Evolutionary conservation across 2,797 vertebrate genomes (phyloP).

Genomic region (Hemitrygon akajei): DNA sequence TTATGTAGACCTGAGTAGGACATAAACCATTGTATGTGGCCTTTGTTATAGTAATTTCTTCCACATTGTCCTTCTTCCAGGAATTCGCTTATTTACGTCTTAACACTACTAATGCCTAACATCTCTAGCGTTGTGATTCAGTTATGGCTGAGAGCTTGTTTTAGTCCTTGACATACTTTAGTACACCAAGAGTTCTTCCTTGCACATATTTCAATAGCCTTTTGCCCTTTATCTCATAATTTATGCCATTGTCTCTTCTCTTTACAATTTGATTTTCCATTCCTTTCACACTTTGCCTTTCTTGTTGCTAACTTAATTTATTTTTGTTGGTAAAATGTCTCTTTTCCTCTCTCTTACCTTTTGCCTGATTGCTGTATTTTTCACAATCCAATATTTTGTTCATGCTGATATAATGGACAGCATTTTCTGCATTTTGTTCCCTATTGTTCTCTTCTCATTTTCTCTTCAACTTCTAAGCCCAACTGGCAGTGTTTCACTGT

Average conservation of each 20-base stretch:
- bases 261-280: neutral
- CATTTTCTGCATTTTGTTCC: neutral
- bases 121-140: too few relatives aligned
- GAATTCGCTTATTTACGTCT: too few relatives aligned
- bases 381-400: neutral
- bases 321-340: neutral
- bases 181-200: too few relatives aligned
- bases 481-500: neutral
- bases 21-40: too few relatives aligned
- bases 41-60: too few relatives aligned
- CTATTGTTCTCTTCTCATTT: neutral
- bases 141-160: too few relatives aligned
- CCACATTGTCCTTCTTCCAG: too few relatives aligned
- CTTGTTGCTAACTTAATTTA: neutral
- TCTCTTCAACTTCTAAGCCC: neutral
- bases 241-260: neutral
- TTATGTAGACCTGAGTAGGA: too few relatives aligned
- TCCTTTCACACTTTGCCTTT: neutral
- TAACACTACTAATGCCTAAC: too few relatives aligned
- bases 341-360: neutral
- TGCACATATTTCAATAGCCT: too few relatives aligned
- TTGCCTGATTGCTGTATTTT: neutral
- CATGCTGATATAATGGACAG: neutral
- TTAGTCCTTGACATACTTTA: too few relatives aligned
- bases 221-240: too few relatives aligned